These are phyloP conservation scores for Percopsis omiscomaycus DNA, from an alignment of 2,797 vertebrate genomes.

Conservation along the genomic window DNA sequence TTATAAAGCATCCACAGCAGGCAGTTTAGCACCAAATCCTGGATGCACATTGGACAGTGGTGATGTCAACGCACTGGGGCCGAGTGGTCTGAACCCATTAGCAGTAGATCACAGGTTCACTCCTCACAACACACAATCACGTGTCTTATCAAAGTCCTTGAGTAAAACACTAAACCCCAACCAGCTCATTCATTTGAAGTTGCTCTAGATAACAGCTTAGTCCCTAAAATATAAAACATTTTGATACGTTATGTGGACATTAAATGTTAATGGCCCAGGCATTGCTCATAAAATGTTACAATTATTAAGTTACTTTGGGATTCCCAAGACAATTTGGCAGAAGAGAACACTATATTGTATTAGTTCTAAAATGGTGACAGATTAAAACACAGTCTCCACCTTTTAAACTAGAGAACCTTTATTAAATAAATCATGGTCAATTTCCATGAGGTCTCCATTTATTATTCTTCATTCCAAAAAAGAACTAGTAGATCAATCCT, in stretches of 20 bases:
- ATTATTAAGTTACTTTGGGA: background rate
- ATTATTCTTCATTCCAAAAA: conserved; percentile 66
- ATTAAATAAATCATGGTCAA: conserved; percentile 77
- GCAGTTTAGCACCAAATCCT: background rate
- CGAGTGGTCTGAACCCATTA: background rate
- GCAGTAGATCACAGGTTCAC: conserved; percentile 4
- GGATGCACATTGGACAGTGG: background rate
- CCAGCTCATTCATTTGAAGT: background rate
- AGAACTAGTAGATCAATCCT: conserved; percentile 61
- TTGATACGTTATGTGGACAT: too few relatives aligned
- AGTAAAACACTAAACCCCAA: background rate
- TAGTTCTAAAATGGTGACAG: conserved; percentile 19
- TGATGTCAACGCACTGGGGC: background rate
- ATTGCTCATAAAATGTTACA: too few relatives aligned
- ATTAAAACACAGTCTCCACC: conserved; percentile 54
- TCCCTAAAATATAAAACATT: too few relatives aligned
- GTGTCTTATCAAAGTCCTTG: background rate
- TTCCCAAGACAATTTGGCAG: background rate
- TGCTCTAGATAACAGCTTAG: too few relatives aligned
- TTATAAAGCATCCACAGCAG: conserved; percentile 5
- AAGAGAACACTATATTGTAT: background rate
- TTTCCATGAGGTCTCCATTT: conserved; percentile 72
- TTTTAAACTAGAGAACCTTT: conserved; percentile 75
- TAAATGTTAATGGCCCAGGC: too few relatives aligned
- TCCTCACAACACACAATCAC: background rate